A percentile compares a stretch with the other conserved stretches of the same genome.
Evolutionary conservation across 2,888 invertebrate species (phyloP).

Genomic region (Vesta saturnalis): DNA sequence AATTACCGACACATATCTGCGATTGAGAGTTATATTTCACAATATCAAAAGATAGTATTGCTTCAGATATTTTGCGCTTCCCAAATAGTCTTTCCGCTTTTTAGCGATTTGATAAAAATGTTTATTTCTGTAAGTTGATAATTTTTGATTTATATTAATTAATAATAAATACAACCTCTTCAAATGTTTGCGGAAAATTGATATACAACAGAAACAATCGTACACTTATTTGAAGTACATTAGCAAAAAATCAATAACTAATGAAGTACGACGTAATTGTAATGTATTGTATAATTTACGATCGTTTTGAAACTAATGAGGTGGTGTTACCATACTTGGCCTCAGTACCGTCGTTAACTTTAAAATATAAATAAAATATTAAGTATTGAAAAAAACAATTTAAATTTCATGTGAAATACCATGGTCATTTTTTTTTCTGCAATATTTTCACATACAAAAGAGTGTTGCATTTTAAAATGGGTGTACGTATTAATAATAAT

Average conservation of each 20-base stretch:
- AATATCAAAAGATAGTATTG: neutral
- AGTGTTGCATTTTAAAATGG: neutral
- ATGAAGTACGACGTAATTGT: neutral
- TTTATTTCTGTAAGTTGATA: no score
- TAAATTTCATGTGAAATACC: conserved; percentile 1
- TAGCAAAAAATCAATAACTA: neutral
- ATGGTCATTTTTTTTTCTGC: conserved; percentile 1
- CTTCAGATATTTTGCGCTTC: no score
- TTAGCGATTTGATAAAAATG: no score
- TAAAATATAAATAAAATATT: no score
- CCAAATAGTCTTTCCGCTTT: no score
- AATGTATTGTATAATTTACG: conserved; percentile 1
- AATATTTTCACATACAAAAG: neutral
- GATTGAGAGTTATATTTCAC: conserved; percentile 27
- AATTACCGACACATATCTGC: conserved; percentile 33
- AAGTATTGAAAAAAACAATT: neutral
- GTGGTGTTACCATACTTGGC: neutral
- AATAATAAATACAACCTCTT: neutral
- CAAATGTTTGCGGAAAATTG: neutral
- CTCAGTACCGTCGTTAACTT: neutral
- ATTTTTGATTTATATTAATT: no score
- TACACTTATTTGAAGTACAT: neutral
- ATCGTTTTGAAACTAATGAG: neutral
- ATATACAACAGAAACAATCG: neutral
- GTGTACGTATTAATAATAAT: conserved; percentile 1